phyloP scores from a whole-genome alignment of 2,888 invertebrate genomes.

The Sclerodermus sp. region DNA sequence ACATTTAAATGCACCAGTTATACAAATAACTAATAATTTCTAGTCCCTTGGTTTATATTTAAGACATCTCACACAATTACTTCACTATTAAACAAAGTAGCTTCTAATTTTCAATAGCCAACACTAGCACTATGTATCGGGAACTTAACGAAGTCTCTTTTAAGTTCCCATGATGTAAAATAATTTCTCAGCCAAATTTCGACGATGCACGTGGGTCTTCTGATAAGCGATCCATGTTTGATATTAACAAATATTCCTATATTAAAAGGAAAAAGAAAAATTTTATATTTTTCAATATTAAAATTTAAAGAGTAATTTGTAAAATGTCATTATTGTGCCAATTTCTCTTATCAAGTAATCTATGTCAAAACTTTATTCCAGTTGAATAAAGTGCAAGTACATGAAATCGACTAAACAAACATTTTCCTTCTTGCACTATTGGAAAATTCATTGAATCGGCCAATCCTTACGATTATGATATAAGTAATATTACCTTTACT shows the following conservation, averaged over 20 bases:
- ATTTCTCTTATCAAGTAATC: no score
- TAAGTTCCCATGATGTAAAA: constrained; percentile 54
- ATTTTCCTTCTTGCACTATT: no score
- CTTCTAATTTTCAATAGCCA: constrained; percentile 23
- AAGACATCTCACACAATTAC: constrained; percentile 19
- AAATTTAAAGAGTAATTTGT: no score
- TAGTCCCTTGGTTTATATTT: constrained; percentile 24
- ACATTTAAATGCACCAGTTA: constrained; percentile 29
- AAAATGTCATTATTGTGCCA: no score
- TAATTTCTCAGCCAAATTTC: constrained; percentile 51
- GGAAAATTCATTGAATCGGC: no score
- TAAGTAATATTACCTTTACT: constrained; percentile 25
- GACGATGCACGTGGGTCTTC: constrained; percentile 55
- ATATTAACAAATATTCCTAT: constrained; percentile 10
- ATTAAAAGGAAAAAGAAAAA: no score
- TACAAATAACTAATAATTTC: constrained; percentile 33
- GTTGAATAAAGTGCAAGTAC: no score
- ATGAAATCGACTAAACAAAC: no score
- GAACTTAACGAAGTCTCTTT: constrained; percentile 47
- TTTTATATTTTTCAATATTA: no score
- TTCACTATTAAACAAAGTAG: constrained; percentile 23
- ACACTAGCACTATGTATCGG: constrained; percentile 43
- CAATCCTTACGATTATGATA: not conserved
- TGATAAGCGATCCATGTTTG: constrained; percentile 50
- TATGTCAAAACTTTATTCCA: no score